Conservation (phyloP, 2,113 vertebrate genomes). For the Podiceps cristatus region DNA sequence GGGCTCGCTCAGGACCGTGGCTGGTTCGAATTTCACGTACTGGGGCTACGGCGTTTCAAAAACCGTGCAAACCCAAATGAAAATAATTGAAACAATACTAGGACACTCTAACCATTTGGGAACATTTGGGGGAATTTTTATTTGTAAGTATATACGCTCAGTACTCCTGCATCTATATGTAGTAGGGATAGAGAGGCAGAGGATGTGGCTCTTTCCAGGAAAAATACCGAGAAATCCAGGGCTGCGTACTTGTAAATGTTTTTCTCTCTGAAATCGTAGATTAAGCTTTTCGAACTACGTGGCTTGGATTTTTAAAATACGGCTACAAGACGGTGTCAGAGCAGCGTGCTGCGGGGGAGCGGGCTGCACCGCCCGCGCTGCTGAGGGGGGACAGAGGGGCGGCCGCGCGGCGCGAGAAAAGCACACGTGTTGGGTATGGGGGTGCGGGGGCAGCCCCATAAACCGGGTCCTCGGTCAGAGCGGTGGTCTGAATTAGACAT, state of each 20-base stretch:
- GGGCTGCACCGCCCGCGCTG: background rate
- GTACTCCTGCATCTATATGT: background rate
- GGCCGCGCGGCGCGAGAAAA: background rate
- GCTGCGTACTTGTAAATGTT: background rate
- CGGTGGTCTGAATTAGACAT: background rate
- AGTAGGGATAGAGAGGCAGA: background rate
- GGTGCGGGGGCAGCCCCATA: background rate
- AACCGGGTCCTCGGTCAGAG: background rate
- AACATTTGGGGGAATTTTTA: conserved; percentile 52
- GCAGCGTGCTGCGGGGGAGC: background rate
- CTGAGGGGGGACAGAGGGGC: background rate
- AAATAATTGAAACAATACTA: background rate
- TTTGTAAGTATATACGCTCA: conserved; percentile 25
- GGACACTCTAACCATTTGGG: background rate
- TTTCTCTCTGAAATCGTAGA: conserved; percentile 6
- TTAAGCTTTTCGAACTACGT: background rate
- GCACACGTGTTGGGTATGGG: background rate
- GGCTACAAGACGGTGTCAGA: background rate
- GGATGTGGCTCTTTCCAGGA: background rate
- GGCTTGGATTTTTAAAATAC: background rate
- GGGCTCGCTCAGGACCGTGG: background rate
- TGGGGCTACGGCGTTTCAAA: conserved; percentile 23
- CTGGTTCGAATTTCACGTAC: conserved; percentile 49
- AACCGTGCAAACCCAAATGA: conserved; percentile 28
- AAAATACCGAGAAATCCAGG: background rate